Percentiles rank a stretch among this genome's conserved stretches.
Evolutionary conservation across 2,888 invertebrate species (phyloP).

Genomic region (Melanargia galathea): DNA sequence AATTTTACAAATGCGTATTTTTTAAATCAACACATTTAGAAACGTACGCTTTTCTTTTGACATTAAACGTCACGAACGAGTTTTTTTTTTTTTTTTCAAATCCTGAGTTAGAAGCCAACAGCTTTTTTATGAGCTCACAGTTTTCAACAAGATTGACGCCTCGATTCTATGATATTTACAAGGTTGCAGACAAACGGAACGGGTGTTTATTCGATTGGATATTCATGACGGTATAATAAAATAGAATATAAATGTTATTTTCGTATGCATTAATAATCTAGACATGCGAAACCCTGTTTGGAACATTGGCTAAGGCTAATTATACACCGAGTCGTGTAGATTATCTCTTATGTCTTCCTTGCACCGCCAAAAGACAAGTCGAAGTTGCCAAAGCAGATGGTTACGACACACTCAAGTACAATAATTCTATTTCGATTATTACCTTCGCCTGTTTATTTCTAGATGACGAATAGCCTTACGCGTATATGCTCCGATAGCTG

Average conservation of each 20-base stretch:
- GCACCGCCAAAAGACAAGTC: constrained; percentile 58
- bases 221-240: constrained; percentile 20
- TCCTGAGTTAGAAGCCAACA: neutral
- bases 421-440: constrained; percentile 81
- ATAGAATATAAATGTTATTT: constrained; percentile 17
- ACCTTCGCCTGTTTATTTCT: constrained; percentile 79
- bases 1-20: constrained; percentile 13
- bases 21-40: constrained; percentile 11
- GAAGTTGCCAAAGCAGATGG: constrained; percentile 68
- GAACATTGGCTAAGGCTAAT: constrained; percentile 34
- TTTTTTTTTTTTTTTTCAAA: constrained; percentile 13
- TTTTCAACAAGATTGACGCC: constrained; percentile 27
- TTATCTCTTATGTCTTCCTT: constrained; percentile 57
- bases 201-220: constrained; percentile 23
- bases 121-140: constrained; percentile 13
- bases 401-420: constrained; percentile 73
- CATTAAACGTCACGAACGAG: constrained; percentile 11
- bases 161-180: constrained; percentile 25
- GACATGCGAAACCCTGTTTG: constrained; percentile 30
- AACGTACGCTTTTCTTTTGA: constrained; percentile 10
- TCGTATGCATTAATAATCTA: constrained; percentile 14
- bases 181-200: constrained; percentile 15
- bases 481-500: constrained; percentile 55
- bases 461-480: constrained; percentile 75
- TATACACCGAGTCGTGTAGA: constrained; percentile 42